phyloP scores from a whole-genome alignment of 1,140 invertebrate species.

The Cryptotermes secundus region DNA sequence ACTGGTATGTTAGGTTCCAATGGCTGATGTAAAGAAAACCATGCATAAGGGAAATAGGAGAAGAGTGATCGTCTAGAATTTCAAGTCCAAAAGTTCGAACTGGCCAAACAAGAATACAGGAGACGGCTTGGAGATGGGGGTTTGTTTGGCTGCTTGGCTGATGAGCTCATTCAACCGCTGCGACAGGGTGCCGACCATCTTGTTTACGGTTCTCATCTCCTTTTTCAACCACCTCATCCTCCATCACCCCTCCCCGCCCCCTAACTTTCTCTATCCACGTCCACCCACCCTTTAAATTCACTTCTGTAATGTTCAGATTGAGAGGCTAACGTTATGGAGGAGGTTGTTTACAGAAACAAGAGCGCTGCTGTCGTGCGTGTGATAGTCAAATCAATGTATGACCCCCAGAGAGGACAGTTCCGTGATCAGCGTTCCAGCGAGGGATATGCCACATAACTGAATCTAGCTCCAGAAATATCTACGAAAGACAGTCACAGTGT shows the following conservation, averaged over 20 bases:
- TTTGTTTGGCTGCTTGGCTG: slow-evolving; percentile 22
- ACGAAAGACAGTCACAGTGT: not conserved
- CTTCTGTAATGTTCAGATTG: slow-evolving; percentile 25
- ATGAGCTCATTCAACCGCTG: slow-evolving; percentile 32
- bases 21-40: slow-evolving; percentile 10
- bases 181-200: slow-evolving; percentile 33
- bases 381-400: slow-evolving; percentile 6
- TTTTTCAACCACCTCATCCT: not conserved
- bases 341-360: slow-evolving; percentile 23
- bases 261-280: not conserved
- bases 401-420: not conserved
- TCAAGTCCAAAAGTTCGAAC: slow-evolving; percentile 23
- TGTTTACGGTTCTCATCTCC: slow-evolving; percentile 31
- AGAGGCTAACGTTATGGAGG: not conserved
- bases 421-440: not conserved
- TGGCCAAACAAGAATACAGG: not conserved
- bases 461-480: not conserved
- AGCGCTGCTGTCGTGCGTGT: slow-evolving; percentile 1
- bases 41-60: slow-evolving; percentile 27
- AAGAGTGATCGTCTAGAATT: slow-evolving; percentile 20
- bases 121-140: not conserved
- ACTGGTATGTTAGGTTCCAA: not conserved
- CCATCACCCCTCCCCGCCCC: not conserved
- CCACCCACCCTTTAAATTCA: slow-evolving; percentile 8
- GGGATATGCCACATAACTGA: not conserved